Evolutionary conservation across 2,888 invertebrate genomes (phyloP).

Genomic region (Napeogenes sylphis): DNA sequence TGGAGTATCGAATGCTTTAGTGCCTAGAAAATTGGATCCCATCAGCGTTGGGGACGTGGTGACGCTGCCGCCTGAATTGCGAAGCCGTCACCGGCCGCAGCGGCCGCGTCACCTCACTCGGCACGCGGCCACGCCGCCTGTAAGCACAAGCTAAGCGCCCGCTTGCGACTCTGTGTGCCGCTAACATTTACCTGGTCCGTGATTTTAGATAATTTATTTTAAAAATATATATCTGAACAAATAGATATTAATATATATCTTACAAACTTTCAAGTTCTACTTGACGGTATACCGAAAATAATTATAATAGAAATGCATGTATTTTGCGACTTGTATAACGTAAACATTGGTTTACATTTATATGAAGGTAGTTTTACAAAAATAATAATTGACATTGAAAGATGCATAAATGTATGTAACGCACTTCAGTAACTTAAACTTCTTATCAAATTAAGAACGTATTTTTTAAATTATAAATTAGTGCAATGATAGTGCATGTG

Average conservation of each 20-base stretch:
- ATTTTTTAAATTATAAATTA: constrained; percentile 9
- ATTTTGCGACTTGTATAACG: constrained; percentile 16
- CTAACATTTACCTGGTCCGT: constrained; percentile 72
- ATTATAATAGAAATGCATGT: constrained; percentile 27
- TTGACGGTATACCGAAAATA: background rate
- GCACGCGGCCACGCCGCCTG: constrained; percentile 76
- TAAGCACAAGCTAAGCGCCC: constrained; percentile 73
- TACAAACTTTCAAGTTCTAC: background rate
- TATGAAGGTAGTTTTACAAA: constrained; percentile 16
- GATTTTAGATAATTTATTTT: constrained; percentile 44
- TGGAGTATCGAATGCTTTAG: constrained; percentile 45
- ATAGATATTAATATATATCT: background rate
- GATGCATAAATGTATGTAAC: constrained; percentile 6
- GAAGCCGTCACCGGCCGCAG: constrained; percentile 62
- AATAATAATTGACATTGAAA: constrained; percentile 17
- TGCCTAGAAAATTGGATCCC: constrained; percentile 51
- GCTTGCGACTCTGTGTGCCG: constrained; percentile 65
- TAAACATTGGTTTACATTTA: constrained; percentile 4
- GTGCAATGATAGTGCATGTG: constrained; percentile 65
- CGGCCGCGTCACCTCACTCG: constrained; percentile 71
- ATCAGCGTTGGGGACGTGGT: constrained; percentile 65
- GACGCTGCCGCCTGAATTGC: constrained; percentile 67
- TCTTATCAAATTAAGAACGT: constrained; percentile 11
- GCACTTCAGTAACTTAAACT: constrained; percentile 13
- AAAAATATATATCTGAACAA: constrained; percentile 25